Evolutionary conservation across 2,113 vertebrate genomes (phyloP).

Genomic region (Grammomys surdaster): DNA sequence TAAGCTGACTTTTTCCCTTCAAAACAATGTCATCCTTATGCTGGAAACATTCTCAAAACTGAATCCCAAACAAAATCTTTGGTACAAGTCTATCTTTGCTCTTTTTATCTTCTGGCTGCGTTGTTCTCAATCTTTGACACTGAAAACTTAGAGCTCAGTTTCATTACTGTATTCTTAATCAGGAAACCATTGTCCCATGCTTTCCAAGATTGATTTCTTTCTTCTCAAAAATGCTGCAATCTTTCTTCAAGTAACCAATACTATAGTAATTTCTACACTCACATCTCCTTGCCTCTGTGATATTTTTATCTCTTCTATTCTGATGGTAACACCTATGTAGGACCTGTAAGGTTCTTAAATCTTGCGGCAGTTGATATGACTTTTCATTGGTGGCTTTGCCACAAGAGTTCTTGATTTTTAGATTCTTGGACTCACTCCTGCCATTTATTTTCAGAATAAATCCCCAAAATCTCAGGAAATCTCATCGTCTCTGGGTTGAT

Average conservation of each 20-base stretch:
- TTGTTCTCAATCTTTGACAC: not conserved
- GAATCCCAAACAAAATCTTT: not conserved
- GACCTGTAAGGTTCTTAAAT: not conserved
- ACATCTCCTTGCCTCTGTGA: not conserved
- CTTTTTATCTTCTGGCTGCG: not conserved
- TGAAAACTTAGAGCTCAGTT: not conserved
- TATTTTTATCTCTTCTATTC: not conserved
- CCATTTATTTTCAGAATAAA: not conserved
- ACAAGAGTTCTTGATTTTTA: too few relatives aligned
- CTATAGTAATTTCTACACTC: not conserved
- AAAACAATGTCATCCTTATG: not conserved
- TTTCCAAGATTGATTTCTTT: not conserved
- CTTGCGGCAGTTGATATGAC: too few relatives aligned
- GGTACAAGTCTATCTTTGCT: not conserved
- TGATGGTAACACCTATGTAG: not conserved
- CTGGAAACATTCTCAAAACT: not conserved
- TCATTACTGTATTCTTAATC: not conserved
- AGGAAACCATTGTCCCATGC: not conserved
- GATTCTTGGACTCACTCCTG: too few relatives aligned
- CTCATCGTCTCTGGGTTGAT: not conserved
- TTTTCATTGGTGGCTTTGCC: too few relatives aligned
- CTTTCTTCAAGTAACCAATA: not conserved
- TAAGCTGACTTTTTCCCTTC: not conserved
- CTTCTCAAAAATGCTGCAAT: not conserved
- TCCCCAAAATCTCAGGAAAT: not conserved